These are phyloP conservation scores for Camponotus floridanus DNA, from an alignment of 1,140 invertebrate species.

Conservation along the genomic window DNA sequence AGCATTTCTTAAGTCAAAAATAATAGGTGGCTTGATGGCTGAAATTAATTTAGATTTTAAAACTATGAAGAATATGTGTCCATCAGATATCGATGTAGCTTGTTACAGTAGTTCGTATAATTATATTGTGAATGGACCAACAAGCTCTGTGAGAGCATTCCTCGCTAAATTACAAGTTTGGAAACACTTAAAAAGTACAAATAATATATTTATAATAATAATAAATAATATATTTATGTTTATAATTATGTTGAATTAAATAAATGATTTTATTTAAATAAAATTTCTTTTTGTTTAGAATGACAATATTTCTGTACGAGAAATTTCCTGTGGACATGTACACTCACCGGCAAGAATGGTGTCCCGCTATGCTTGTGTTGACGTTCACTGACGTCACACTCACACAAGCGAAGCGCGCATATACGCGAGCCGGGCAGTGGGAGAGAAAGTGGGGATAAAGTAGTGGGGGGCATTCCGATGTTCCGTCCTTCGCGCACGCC, in stretches of 20 bases:
- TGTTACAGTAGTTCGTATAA: neutral
- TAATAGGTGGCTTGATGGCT: conserved; percentile 74
- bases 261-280: neutral
- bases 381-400: too few species aligned
- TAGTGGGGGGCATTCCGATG: too few species aligned
- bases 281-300: conserved; percentile 80
- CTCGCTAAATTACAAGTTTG: conserved; percentile 81
- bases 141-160: conserved; percentile 83
- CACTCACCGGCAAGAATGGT: too few species aligned
- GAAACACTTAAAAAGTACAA: too few species aligned
- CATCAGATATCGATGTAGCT: neutral
- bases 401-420: too few species aligned
- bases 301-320: conserved; percentile 91
- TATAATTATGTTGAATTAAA: neutral
- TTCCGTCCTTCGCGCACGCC: too few species aligned
- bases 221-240: neutral
- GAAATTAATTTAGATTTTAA: conserved; percentile 6
- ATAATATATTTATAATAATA: too few species aligned
- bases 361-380: too few species aligned
- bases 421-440: too few species aligned
- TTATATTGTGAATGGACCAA: conserved; percentile 89
- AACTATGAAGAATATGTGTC: neutral
- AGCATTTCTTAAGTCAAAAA: neutral
- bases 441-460: too few species aligned
- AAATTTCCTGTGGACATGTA: conserved; percentile 90